Evolutionary conservation across 2,888 invertebrate species (phyloP).

Genomic region (Siphlonurus alternatus): DNA sequence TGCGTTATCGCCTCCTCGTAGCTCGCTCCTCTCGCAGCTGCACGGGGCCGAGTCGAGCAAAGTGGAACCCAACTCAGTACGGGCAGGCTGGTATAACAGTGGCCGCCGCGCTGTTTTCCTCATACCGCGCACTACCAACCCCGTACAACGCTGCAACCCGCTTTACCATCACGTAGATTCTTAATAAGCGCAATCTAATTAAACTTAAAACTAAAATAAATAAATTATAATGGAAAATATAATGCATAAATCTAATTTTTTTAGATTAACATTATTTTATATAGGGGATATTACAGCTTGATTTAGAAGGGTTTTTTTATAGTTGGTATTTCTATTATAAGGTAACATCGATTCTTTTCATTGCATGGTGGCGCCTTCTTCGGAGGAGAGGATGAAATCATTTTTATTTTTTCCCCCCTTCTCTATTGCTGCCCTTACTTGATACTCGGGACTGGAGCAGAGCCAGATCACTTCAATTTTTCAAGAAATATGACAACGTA

Average conservation of each 20-base stretch:
- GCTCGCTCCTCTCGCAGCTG: background rate
- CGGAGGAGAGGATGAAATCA: background rate
- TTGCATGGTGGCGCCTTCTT: background rate
- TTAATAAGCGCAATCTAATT: no score
- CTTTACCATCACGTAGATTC: background rate
- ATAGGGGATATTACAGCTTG: background rate
- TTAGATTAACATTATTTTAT: background rate
- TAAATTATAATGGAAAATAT: no score
- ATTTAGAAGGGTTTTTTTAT: background rate
- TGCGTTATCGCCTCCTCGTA: slow-evolving; percentile 2
- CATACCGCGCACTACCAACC: background rate
- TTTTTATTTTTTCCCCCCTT: background rate
- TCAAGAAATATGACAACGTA: background rate
- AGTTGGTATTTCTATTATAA: background rate
- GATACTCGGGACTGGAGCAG: background rate
- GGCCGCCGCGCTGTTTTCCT: background rate
- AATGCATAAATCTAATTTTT: background rate
- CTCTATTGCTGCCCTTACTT: background rate
- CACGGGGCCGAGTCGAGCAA: background rate
- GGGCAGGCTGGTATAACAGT: background rate
- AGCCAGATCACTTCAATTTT: background rate
- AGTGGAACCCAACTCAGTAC: background rate
- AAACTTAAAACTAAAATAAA: no score
- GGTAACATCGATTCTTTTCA: background rate
- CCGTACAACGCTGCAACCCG: background rate